Evolutionary conservation across 1,140 invertebrate species (phyloP).

Genomic region (Macrotrachela quadricornifera): DNA sequence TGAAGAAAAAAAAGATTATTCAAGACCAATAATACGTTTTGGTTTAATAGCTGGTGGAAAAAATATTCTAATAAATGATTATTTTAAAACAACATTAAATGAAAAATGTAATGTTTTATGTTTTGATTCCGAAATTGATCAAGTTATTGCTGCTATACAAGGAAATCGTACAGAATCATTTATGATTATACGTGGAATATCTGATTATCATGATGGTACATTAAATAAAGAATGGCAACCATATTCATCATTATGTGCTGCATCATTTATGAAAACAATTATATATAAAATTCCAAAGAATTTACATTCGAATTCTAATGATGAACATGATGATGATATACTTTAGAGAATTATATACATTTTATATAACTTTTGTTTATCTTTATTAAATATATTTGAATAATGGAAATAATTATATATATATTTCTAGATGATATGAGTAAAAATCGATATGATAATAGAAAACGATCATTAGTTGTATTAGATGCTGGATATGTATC

Average conservation of each 20-base stretch:
- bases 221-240: slow-evolving; percentile 81
- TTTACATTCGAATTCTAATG: no score
- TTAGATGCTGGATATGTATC: no score
- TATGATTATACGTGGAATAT: slow-evolving; percentile 54
- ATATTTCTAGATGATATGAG: no score
- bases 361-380: no score
- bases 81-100: slow-evolving; percentile 21
- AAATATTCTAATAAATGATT: slow-evolving; percentile 43
- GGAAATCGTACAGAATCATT: slow-evolving; percentile 74
- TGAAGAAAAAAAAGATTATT: no score
- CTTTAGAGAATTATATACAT: no score
- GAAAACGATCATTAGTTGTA: no score
- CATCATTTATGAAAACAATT: slow-evolving; percentile 71
- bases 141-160: slow-evolving; percentile 45
- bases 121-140: slow-evolving; percentile 84
- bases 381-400: no score
- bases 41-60: slow-evolving; percentile 59
- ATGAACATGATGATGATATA: no score
- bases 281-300: slow-evolving; percentile 35
- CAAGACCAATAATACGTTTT: slow-evolving; percentile 35
- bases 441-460: no score
- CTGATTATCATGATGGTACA: slow-evolving; percentile 83
- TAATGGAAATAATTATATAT: no score
- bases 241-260: slow-evolving; percentile 65
- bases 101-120: slow-evolving; percentile 54